Conservation (phyloP, 2,888 invertebrate species). For the Zonitis immaculata region DNA sequence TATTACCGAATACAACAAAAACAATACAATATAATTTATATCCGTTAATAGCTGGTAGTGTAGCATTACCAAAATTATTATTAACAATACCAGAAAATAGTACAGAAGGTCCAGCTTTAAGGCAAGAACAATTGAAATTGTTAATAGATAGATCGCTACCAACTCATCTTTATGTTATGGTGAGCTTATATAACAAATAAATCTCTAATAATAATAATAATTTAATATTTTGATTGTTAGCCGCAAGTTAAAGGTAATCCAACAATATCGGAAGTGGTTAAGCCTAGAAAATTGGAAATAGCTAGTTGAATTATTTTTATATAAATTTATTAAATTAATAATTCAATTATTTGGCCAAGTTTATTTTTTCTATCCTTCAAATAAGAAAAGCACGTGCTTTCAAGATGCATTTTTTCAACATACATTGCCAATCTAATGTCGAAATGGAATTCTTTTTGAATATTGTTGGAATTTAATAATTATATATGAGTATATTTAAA, state of each 20-base stretch:
- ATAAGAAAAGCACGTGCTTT: background rate
- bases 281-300: conserved; percentile 16
- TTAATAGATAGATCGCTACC: conserved; percentile 59
- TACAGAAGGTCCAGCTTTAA: conserved; percentile 43
- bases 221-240: conserved; percentile 29
- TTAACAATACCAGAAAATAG: conserved; percentile 50
- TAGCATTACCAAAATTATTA: conserved; percentile 62
- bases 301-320: conserved; percentile 2
- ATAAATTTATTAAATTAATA: background rate
- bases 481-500: no score
- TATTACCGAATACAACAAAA: conserved; percentile 59
- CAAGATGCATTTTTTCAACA: background rate
- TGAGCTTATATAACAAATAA: no score
- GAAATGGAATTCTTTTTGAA: background rate
- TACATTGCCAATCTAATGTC: background rate
- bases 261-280: conserved; percentile 16
- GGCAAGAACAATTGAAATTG: conserved; percentile 52
- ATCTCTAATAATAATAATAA: no score
- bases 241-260: conserved; percentile 36
- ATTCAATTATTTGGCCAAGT: background rate
- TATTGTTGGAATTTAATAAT: background rate
- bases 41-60: conserved; percentile 70
- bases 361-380: background rate
- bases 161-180: conserved; percentile 63
- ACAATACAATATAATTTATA: conserved; percentile 72